Base-by-base conservation (phyloP, 2,113 vertebrate genomes). In the Pandion haliaetus region DNA sequence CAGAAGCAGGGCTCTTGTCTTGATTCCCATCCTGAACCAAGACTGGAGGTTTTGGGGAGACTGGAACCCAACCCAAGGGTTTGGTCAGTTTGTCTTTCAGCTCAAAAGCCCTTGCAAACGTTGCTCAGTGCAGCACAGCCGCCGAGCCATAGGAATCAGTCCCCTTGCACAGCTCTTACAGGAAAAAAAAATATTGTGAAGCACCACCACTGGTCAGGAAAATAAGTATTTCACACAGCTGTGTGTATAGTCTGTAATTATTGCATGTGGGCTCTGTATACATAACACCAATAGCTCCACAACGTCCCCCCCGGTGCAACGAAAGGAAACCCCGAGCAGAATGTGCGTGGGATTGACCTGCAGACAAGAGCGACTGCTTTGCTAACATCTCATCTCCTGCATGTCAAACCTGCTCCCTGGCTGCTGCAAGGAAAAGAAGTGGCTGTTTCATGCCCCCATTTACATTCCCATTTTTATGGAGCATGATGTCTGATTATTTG, bases 271-370 rank as follows among this genome's bases (percentile, higher is more conserved):
- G 32, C 57, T 42, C 66, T 25, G 31, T 40, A 14, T 40, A 21
- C 72, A 26, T 2, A 63, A n/a, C 24, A 40, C n/a, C 66, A 28
- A 38, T 3, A 45, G 5, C 52, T 58, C 66, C 67, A 40, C 34
- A 42, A 29, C 4, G 3, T 31, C 63, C 85, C 1, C 4, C 28
- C 24, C 13, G 0, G 8, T 6, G 62, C 76, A 24, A 21, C 0
- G 16, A 40, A 28, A 62, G 23, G 25, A 10, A 19, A 12, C 7
- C 9, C 25, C 2, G 23, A 86, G 62, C 79, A 69, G 25, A 6
- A 59, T 0, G 13, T 25, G 29, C 1, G 3, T 44, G 38, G 31
- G 77, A 32, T 1, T 6, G 73, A 29, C 10, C 34, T 29, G 29
- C 6, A 24, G 44, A 59, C 26, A 38, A 52, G 7, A 71, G 85